Evolutionary conservation across 1,140 invertebrate genomes (phyloP).

Genomic region (Trigoniulus corallinus): DNA sequence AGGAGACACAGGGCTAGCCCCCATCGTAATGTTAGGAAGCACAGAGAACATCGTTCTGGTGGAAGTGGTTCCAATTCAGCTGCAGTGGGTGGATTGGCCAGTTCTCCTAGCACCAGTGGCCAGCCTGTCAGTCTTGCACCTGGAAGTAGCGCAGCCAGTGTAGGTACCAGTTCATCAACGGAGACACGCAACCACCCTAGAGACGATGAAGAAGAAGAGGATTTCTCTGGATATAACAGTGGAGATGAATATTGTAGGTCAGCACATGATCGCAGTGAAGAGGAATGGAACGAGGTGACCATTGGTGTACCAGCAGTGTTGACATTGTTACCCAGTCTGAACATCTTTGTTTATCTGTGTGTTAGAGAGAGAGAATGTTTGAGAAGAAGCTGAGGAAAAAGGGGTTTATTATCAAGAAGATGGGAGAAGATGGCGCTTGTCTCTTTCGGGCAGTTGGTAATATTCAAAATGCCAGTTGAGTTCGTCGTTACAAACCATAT

Average conservation of each 20-base stretch:
- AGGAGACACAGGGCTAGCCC: slow-evolving; percentile 37
- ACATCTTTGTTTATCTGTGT: slow-evolving; percentile 8
- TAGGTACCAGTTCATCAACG: background rate
- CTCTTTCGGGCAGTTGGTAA: slow-evolving; percentile 65
- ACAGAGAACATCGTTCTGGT: slow-evolving; percentile 5
- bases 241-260: slow-evolving; percentile 52
- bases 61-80: slow-evolving; percentile 3
- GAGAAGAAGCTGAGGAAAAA: slow-evolving; percentile 52
- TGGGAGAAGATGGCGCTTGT: slow-evolving; percentile 85
- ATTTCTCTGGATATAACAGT: slow-evolving; percentile 47
- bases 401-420: slow-evolving; percentile 69
- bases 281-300: slow-evolving; percentile 41
- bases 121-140: background rate
- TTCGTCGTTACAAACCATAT: background rate
- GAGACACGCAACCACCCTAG: slow-evolving; percentile 12
- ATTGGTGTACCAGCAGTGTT: background rate
- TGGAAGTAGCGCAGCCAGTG: slow-evolving; percentile 4
- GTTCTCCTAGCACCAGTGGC: background rate
- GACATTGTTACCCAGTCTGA: background rate
- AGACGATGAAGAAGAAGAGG: slow-evolving; percentile 11
- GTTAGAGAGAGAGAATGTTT: slow-evolving; percentile 44
- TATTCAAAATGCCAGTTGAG: background rate
- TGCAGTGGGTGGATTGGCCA: background rate
- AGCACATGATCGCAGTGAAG: slow-evolving; percentile 32
- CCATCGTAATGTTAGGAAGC: slow-evolving; percentile 18